Base-by-base conservation (phyloP, 2,797 vertebrate genomes). In the Parambassis ranga region DNA sequence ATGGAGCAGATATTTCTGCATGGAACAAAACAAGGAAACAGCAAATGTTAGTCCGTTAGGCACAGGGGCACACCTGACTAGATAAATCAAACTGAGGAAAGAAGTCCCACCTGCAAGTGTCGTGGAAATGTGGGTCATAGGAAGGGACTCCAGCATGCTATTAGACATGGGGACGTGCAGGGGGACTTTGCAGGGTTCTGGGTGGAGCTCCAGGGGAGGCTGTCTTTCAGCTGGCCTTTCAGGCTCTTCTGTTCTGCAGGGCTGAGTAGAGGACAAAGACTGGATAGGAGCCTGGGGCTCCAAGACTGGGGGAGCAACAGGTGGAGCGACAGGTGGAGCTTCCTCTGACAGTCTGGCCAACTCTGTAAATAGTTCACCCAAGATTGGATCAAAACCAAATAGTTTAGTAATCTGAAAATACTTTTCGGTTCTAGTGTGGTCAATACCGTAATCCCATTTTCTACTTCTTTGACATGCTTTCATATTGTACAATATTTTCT, bases 1-100 rank as follows among this genome's bases (percentile, higher is more conserved):
- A 88, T 46, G 93, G 84, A 75, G 88, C 90, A 46, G 92, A 75
- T 66, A 93, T 84, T 43, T 95, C 95, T 92, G 90, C 20, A 73
- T 3, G 11, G 20, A 42, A 65, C 2, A 60, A 19, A 4, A 58
- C 7, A 16, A 50, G 7, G 22, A 37, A 26, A 36, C 31, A 20
- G 15, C 6, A 31, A 13, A 41, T 53, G 38, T 63, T 26, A 42
- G 10, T n/a, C 32, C 44, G 47, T 33, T n/a, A 7, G 20, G 3
- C 24, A 38, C 7, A 38, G 5, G 14, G 1, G 33, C 20, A 0
- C 10, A n/a, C 18, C 7, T 30, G n/a, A 10, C 3, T 48, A 50
- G 47, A 35, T 4, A 4, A n/a, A 1, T 30, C 1, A 62, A 44
- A 37, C 1, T 6, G 5, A 56, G 14, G 13, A 50, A 1, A 1